Percentiles rank a stretch among this genome's conserved stretches.
phyloP scores from a whole-genome alignment of 2,797 vertebrate species.

The Ciconia nigra region DNA sequence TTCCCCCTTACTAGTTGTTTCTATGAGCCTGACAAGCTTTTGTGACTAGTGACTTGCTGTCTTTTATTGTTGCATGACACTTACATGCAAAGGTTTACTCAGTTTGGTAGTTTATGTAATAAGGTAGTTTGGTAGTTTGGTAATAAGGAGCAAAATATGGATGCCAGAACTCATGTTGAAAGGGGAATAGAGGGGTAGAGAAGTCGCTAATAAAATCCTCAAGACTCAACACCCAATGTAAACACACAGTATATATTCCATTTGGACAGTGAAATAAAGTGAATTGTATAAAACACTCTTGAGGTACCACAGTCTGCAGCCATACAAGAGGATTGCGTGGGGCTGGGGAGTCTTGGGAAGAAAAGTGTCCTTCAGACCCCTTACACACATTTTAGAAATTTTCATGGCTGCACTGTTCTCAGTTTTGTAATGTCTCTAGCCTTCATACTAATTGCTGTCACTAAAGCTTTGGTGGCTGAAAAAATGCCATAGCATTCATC shows the following conservation, averaged over 20 bases:
- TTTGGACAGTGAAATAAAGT: background rate
- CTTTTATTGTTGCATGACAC: background rate
- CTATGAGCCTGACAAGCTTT: background rate
- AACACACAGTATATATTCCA: background rate
- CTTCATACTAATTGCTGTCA: background rate
- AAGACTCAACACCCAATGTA: background rate
- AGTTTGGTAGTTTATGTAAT: background rate
- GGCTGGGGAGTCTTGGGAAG: background rate
- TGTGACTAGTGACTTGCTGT: background rate
- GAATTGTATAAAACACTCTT: background rate
- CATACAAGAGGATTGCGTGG: fast-evolving
- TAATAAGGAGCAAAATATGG: background rate
- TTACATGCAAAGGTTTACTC: background rate
- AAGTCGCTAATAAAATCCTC: background rate
- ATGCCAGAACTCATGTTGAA: background rate
- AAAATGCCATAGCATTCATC: background rate
- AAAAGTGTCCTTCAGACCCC: background rate
- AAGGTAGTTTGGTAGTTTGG: too few species aligned
- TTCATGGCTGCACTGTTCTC: background rate
- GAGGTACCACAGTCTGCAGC: background rate
- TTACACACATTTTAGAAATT: background rate
- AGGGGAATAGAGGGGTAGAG: background rate
- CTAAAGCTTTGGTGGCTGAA: background rate
- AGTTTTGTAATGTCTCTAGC: background rate
- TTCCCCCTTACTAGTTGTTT: background rate